phyloP scores from a whole-genome alignment of 2,797 vertebrate genomes.

The Ctenopoma multispine region DNA sequence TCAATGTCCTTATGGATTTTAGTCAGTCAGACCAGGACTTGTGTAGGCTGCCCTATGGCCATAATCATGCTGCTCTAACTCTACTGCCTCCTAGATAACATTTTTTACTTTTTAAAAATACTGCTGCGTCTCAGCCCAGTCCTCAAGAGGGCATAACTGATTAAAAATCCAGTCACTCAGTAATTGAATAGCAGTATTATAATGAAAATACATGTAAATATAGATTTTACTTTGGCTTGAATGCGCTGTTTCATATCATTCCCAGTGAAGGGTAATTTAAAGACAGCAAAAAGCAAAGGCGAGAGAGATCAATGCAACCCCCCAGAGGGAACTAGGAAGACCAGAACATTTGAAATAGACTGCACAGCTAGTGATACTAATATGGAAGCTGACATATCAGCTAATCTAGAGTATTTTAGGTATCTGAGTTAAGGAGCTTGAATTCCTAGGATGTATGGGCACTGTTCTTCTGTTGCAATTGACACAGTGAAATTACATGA shows the following conservation, averaged over 20 bases:
- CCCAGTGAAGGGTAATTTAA: constrained; percentile 59
- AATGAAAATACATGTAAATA: constrained; percentile 69
- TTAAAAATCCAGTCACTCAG: constrained; percentile 48
- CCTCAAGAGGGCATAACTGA: constrained; percentile 36
- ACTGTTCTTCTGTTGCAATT: not conserved
- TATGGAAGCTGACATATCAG: constrained; percentile 49
- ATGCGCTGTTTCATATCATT: constrained; percentile 52
- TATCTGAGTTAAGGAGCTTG: constrained; percentile 21
- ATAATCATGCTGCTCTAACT: constrained; percentile 16
- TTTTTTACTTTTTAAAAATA: constrained; percentile 15
- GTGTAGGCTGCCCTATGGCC: constrained; percentile 21
- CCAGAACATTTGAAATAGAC: constrained; percentile 56
- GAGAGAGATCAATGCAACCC: constrained; percentile 59
- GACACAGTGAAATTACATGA: not conserved
- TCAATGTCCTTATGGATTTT: constrained; percentile 30
- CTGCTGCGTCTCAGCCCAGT: constrained; percentile 21
- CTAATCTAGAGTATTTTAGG: constrained; percentile 24
- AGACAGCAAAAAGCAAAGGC: constrained; percentile 49
- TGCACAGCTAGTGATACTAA: constrained; percentile 35
- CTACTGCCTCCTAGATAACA: constrained; percentile 3
- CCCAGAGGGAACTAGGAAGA: constrained; percentile 29
- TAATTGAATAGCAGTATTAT: constrained; percentile 55
- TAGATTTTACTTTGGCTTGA: constrained; percentile 62
- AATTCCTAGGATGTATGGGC: constrained; percentile 7
- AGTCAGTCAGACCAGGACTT: constrained; percentile 33